phyloP scores from a whole-genome alignment of 2,797 vertebrate species.

The Helicolenus hilgendorfi region DNA sequence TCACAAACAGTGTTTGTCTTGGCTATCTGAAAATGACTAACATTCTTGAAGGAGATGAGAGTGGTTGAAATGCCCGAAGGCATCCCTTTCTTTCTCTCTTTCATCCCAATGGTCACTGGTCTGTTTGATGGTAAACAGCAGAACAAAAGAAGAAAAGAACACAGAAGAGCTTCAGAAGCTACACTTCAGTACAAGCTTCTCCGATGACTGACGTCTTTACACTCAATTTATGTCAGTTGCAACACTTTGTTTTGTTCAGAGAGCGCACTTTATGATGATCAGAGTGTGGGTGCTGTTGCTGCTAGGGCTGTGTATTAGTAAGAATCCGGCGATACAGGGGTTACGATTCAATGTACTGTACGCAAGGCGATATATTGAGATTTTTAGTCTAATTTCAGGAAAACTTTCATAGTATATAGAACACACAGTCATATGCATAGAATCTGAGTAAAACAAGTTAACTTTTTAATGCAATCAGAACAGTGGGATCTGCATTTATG shows the following conservation, averaged over 20 bases:
- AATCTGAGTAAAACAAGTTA: too few relatives aligned
- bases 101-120: conserved; percentile 41
- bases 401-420: too few relatives aligned
- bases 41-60: conserved; percentile 44
- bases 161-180: conserved; percentile 43
- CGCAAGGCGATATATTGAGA: too few relatives aligned
- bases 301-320: neutral
- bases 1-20: conserved; percentile 37
- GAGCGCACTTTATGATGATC: conserved; percentile 18
- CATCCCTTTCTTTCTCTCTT: conserved; percentile 25
- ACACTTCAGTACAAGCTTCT: conserved; percentile 33
- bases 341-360: too few relatives aligned
- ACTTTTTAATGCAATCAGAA: too few relatives aligned
- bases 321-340: too few relatives aligned
- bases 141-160: conserved; percentile 52
- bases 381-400: too few relatives aligned
- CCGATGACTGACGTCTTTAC: conserved; percentile 31
- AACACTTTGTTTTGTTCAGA: conserved; percentile 9
- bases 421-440: too few relatives aligned
- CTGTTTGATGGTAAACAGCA: conserved; percentile 68
- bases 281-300: neutral
- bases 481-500: too few relatives aligned
- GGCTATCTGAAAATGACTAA: conserved; percentile 45
- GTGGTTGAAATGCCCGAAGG: conserved; percentile 52
- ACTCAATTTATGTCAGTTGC: conserved; percentile 16